These are phyloP conservation scores for Sarotherodon lohbergeri DNA, from an alignment of 2,113 vertebrate genomes.

Conservation along the genomic window DNA sequence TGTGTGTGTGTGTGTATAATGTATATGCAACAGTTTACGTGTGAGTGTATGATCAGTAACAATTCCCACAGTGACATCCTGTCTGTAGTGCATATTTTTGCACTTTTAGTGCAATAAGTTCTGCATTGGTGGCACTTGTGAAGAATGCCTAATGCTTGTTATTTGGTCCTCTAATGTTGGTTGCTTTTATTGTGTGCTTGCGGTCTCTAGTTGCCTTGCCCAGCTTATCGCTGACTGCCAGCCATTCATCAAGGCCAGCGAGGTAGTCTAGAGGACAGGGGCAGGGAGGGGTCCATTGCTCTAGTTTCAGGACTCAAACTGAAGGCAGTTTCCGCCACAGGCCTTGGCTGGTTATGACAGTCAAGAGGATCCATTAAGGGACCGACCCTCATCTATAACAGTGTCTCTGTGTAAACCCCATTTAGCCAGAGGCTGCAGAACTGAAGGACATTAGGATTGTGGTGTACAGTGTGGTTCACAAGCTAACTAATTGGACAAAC, in stretches of 20 bases:
- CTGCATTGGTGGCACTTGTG: not conserved
- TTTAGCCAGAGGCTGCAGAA: conserved; percentile 13
- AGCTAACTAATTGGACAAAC: not conserved
- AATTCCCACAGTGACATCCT: not conserved
- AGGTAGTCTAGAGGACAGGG: conserved; percentile 45
- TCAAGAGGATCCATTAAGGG: conserved; percentile 34
- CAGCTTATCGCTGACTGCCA: conserved; percentile 14
- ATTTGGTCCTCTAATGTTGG: not conserved
- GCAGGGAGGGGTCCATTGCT: conserved; percentile 35
- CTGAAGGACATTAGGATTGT: conserved; percentile 29
- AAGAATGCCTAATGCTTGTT: not conserved
- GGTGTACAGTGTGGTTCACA: not conserved
- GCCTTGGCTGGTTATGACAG: conserved; percentile 45
- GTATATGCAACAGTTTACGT: not conserved
- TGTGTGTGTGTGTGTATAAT: not conserved
- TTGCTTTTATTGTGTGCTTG: conserved; percentile 19
- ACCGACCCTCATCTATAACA: conserved; percentile 29
- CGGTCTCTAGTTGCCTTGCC: conserved; percentile 31
- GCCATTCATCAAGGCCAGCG: conserved; percentile 22
- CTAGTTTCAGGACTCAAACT: conserved; percentile 42
- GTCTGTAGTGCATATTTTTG: not conserved
- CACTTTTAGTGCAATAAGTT: not conserved
- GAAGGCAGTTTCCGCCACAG: conserved; percentile 37
- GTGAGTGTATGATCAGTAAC: not conserved
- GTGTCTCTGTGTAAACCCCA: conserved; percentile 12